Base-by-base conservation (phyloP, 53 echinoderm and acorn worm genomes). In the Temnopleurus reevesii region DNA sequence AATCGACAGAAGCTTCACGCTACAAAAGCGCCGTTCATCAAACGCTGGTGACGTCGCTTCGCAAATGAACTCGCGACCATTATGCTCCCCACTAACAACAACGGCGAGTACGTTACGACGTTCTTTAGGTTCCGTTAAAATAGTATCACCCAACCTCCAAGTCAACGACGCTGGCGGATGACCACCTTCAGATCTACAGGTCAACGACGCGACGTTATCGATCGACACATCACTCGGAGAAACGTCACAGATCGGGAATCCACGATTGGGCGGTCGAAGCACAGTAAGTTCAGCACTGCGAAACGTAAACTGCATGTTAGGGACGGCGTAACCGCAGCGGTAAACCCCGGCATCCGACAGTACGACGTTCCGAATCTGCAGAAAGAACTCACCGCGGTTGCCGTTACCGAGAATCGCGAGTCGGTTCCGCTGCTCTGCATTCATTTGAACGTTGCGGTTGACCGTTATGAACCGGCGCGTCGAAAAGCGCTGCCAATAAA, bases 101-200 rank as follows among this genome's bases (percentile, higher is more conserved):
- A 86, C 84, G 33, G 89, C 31, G 9, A 93, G 55, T 2, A 55
- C 64, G 86, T 90, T 91, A 2, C 38, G 30, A 5, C 58, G 76
- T 31, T 76, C 77, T 25, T 66, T 46, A 44, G 76, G 45, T 0
- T 89, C 77, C 19, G 92, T 90, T 5, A 92, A 46, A 2, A 5
- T 10, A 13, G 12, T 53, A 1, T 54, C 30, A n/a, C 83, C 89
- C 28, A 55, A 31, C 29, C 30, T 81, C 95, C 95, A 95, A 7
- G 57, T 77, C 45, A 95, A 81, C 25, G 45, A 71, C 30, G 93
- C 95, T 2, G 95, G 93, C 18, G 95, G 95, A 25, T 53, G 45
- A 15, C 93, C 93, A 21, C 93, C 93, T 45, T 90, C 56, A 5
- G 95, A 95, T 44, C 89, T 87, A 36, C 95, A 95, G 4, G 89